Evolutionary conservation across 2,888 invertebrate genomes (phyloP), one percentile per base, ranked within the genome.

Genomic region (Sinohyriopsis cumingii): DNA sequence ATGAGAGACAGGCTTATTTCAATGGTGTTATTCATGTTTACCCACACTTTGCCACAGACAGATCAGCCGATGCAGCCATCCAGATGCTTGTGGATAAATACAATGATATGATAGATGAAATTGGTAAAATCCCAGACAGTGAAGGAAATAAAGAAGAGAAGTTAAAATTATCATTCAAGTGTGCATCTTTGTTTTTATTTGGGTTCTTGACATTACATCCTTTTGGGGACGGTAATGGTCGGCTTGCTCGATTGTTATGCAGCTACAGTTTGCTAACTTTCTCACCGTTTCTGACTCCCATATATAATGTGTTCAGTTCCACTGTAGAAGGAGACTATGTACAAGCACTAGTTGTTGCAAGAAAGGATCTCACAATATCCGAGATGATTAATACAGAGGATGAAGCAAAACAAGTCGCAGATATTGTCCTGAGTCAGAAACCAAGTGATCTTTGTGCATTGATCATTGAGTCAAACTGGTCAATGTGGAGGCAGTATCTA

Each of bases 231-330:
- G 69, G 69, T 20, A 69, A 69, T 56, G 69, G 69, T 7, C 45
- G 69, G 9, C 65, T 65, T 25, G 69, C 65, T 15, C 56, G 69
- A 19, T 59, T 69, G 12, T 55, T 69, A 57, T 45, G 65, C 19
- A 69, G 69, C 53, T 69, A 69, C 62, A 61, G 59, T 53, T 54
- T 69, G 20, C 24, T 65, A 7, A 65, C 62, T 56, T 65, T 69
- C 57, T 69, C 69, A 24, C 69, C 69, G 20, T 69, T 69, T 24
- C 54, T 69, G 54, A 69, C 69, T 5, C 69, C 69, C 4, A 69
- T 69, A 20, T 69, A 65, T 54, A 69, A 69, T 56, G 69, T 69
- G 53, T 69, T 69, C 28, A 69, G 69, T 45, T 25, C 65, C 12
- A 62, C 69, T 5, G 20, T n/a, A 54, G 61, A 69, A 25, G 25